Evolutionary conservation across 2,888 invertebrate species (phyloP).

Genomic region (Tanytarsus gracilentus): DNA sequence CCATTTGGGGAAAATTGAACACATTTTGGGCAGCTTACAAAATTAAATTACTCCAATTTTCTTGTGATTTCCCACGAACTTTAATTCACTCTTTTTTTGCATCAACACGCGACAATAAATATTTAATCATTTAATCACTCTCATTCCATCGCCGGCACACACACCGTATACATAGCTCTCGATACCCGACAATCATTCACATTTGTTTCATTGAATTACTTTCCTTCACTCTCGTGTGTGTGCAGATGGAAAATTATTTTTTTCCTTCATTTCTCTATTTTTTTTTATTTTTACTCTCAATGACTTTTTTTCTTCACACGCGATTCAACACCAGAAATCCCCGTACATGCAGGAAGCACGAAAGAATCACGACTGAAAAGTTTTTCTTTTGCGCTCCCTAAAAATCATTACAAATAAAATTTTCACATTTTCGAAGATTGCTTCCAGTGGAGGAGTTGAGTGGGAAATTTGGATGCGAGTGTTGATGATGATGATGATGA

Average conservation of each 20-base stretch:
- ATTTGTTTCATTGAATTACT: too few relatives aligned
- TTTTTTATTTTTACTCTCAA: neutral
- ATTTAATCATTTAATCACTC: neutral
- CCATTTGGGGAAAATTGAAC: too few relatives aligned
- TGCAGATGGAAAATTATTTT: too few relatives aligned
- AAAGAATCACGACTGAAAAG: slow-evolving; percentile 27
- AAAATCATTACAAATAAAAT: slow-evolving; percentile 27
- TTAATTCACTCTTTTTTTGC: slow-evolving; percentile 4
- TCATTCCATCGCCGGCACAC: neutral
- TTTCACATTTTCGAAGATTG: slow-evolving; percentile 1
- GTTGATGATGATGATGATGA: neutral
- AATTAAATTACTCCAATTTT: neutral
- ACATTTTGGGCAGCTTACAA: too few relatives aligned
- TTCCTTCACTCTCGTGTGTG: too few relatives aligned
- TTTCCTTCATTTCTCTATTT: neutral
- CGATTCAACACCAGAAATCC: neutral
- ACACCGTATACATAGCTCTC: neutral
- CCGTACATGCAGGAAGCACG: slow-evolving; percentile 25
- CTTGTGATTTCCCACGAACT: neutral
- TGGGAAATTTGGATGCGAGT: neutral
- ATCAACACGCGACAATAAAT: slow-evolving; percentile 1
- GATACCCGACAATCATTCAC: too few relatives aligned
- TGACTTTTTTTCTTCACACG: neutral
- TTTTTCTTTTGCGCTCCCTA: slow-evolving; percentile 4
- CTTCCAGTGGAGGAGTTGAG: slow-evolving; percentile 1